phyloP scores from a whole-genome alignment of 2,113 vertebrate genomes.

The Stegastes partitus region DNA sequence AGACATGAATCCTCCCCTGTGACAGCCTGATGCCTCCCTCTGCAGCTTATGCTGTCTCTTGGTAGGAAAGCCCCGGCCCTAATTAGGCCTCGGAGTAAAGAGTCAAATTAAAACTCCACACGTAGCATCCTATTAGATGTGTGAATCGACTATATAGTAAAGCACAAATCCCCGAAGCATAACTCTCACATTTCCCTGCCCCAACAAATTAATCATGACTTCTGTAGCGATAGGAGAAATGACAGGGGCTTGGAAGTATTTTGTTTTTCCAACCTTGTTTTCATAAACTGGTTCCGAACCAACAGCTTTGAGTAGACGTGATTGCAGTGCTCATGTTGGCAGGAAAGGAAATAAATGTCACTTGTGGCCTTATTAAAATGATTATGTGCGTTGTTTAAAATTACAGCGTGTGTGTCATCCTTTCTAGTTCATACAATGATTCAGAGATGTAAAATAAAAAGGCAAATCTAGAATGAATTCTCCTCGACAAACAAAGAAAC shows the following conservation, averaged over 20 bases:
- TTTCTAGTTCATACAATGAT: not conserved
- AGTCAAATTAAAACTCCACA: slow-evolving; percentile 73
- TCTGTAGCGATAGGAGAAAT: slow-evolving; percentile 19
- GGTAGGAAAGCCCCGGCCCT: slow-evolving; percentile 68
- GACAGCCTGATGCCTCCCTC: slow-evolving; percentile 75
- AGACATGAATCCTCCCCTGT: slow-evolving; percentile 78
- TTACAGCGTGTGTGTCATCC: not conserved
- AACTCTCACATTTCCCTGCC: slow-evolving; percentile 33
- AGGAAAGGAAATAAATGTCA: slow-evolving; percentile 8
- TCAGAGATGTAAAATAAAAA: not conserved
- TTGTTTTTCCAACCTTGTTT: slow-evolving; percentile 19
- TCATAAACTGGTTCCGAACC: slow-evolving; percentile 7
- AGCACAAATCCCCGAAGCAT: slow-evolving; percentile 47
- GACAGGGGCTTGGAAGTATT: not conserved
- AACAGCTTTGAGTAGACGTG: slow-evolving; percentile 2
- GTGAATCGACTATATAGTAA: slow-evolving; percentile 42
- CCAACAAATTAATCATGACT: slow-evolving; percentile 48
- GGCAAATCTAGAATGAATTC: not conserved
- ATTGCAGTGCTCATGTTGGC: not conserved
- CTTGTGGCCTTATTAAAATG: not conserved
- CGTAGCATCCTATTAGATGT: slow-evolving; percentile 65
- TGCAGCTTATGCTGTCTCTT: slow-evolving; percentile 70
- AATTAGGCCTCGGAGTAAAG: slow-evolving; percentile 79
- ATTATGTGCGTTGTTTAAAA: not conserved
- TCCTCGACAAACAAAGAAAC: not conserved